These are phyloP conservation scores for Caerostris darwini DNA, from an alignment of 1,140 invertebrate species.

Conservation along the genomic window DNA sequence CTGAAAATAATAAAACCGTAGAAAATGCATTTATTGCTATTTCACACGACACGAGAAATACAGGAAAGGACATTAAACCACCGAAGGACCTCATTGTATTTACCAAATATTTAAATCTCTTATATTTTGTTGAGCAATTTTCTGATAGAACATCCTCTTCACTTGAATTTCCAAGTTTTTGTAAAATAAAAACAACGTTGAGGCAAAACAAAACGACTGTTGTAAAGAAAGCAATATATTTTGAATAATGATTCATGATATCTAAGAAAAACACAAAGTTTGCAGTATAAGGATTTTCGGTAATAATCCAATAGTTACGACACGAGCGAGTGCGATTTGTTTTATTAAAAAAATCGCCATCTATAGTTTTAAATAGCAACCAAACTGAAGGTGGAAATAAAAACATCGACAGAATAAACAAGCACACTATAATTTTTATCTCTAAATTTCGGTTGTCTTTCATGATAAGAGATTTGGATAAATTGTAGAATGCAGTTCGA, in stretches of 20 bases:
- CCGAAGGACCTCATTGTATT: neutral
- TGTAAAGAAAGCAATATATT: neutral
- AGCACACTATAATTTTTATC: neutral
- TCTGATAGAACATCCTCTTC: neutral
- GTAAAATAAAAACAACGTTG: neutral
- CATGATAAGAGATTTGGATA: neutral
- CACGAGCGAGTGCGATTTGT: neutral
- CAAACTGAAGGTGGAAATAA: neutral
- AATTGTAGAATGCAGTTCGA: neutral
- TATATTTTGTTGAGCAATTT: neutral
- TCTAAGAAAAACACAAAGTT: neutral
- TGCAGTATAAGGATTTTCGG: neutral
- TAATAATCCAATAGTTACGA: conserved; percentile 18
- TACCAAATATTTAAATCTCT: neutral
- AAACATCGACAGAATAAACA: neutral
- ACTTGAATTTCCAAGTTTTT: neutral
- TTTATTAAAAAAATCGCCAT: neutral
- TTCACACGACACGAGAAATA: conserved; percentile 1
- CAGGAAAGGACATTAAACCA: neutral
- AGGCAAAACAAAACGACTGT: neutral
- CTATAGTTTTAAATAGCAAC: neutral
- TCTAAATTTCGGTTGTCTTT: neutral
- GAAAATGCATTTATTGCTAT: neutral
- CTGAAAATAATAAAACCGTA: neutral
- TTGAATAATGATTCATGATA: neutral